Conservation (phyloP, 2,888 invertebrate species). For the Palloptera scutellata region DNA sequence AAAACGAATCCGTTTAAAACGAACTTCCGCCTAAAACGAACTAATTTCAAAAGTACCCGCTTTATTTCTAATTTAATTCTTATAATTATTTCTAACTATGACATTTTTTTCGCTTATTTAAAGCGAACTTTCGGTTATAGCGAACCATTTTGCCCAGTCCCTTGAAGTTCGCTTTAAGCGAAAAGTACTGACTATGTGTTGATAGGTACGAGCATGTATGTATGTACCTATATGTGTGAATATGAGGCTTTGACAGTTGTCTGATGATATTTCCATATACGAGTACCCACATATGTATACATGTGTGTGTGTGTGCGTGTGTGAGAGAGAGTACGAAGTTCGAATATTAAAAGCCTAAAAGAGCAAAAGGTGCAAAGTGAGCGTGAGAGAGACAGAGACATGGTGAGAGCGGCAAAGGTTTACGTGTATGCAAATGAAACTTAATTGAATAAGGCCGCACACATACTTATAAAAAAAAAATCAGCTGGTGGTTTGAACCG, state of each 20-base stretch:
- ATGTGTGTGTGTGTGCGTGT: conserved; percentile 2
- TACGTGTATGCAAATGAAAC: too few relatives aligned
- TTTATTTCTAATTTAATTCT: conserved; percentile 7
- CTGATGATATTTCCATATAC: conserved; percentile 18
- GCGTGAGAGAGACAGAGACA: neutral
- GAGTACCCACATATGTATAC: neutral
- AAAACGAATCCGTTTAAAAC: too few relatives aligned
- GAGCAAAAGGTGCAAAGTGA: neutral
- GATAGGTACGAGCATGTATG: neutral
- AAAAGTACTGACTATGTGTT: neutral
- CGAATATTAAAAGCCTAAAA: conserved; percentile 4
- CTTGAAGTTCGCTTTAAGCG: too few relatives aligned
- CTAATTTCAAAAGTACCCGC: too few relatives aligned
- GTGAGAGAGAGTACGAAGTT: neutral
- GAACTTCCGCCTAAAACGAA: too few relatives aligned
- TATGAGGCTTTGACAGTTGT: neutral
- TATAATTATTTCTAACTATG: conserved; percentile 2
- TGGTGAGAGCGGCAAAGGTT: conserved; percentile 6
- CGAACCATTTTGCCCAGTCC: too few relatives aligned
- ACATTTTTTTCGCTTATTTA: too few relatives aligned
- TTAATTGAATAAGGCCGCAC: too few relatives aligned
- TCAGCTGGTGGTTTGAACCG: too few relatives aligned
- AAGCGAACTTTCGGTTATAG: too few relatives aligned
- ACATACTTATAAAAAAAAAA: too few relatives aligned
- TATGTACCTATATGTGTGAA: neutral